phyloP scores from a whole-genome alignment of 2,797 vertebrate genomes.

The Myotis pilosus region DNA sequence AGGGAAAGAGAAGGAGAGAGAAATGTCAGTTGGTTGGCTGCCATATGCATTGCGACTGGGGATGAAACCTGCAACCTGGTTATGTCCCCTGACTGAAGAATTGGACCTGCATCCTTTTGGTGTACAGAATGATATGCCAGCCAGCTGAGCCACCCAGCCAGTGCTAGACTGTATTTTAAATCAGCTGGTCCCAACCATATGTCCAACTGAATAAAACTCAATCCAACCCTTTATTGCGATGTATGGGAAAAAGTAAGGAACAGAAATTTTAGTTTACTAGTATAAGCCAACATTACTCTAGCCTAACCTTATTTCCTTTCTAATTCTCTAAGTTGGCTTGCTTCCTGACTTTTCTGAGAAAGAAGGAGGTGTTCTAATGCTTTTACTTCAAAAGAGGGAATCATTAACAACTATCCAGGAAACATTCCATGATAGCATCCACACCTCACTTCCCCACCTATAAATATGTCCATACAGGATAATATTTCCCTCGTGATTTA shows the following conservation, averaged over 20 bases:
- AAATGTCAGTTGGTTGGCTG: background rate
- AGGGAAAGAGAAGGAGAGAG: background rate
- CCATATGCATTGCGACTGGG: background rate
- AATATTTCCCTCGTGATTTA: background rate
- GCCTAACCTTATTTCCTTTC: background rate
- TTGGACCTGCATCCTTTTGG: background rate
- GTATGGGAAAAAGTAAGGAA: background rate
- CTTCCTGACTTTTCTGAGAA: background rate
- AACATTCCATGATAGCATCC: background rate
- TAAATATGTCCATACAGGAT: background rate
- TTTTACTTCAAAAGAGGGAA: constrained; percentile 37
- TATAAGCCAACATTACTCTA: background rate
- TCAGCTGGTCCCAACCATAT: background rate
- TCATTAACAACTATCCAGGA: background rate
- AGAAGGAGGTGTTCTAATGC: background rate
- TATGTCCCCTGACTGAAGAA: background rate
- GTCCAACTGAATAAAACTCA: background rate
- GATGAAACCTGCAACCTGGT: background rate
- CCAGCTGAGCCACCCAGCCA: background rate
- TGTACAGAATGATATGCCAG: background rate
- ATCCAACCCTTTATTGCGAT: background rate
- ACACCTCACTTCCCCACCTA: background rate
- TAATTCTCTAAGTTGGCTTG: background rate
- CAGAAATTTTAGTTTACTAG: background rate
- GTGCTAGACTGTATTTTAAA: background rate